phyloP scores from a whole-genome alignment of 2,888 invertebrate species.

The Trissoscelio sp. region DNA sequence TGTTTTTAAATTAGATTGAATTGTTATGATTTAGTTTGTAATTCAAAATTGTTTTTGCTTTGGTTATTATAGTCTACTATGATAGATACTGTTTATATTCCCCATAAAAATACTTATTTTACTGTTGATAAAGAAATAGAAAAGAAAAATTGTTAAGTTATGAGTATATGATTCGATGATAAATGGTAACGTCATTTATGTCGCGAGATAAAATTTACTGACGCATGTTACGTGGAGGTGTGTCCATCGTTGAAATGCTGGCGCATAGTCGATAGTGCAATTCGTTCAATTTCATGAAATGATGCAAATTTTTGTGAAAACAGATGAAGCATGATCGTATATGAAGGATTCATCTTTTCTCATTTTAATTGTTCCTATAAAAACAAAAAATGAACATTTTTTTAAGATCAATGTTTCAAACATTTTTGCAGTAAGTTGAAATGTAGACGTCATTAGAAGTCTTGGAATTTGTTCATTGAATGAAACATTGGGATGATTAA shows the following conservation, averaged over 20 bases:
- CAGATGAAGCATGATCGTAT: neutral
- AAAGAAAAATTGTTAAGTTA: slow-evolving; percentile 10
- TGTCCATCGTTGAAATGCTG: slow-evolving; percentile 14
- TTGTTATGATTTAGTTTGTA: too few species aligned
- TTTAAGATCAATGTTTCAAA: neutral
- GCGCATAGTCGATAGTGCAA: slow-evolving; percentile 18
- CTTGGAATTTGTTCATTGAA: neutral
- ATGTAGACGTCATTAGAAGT: neutral
- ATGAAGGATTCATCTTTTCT: neutral
- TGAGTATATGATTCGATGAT: slow-evolving; percentile 24
- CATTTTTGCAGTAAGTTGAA: neutral
- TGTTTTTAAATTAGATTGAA: too few species aligned
- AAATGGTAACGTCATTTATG: slow-evolving; percentile 22
- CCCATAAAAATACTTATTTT: too few species aligned
- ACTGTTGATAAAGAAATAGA: too few species aligned
- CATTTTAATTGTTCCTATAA: neutral
- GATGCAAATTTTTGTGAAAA: neutral
- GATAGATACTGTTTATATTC: too few species aligned
- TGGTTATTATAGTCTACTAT: too few species aligned
- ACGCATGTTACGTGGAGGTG: slow-evolving; percentile 21
- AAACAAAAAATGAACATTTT: too few species aligned
- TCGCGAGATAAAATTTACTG: slow-evolving; percentile 32
- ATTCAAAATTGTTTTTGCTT: too few species aligned
- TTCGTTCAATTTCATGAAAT: neutral
- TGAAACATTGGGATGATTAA: too few species aligned